A percentile compares a stretch with the other conserved stretches of the same genome.
Evolutionary conservation across 2,797 vertebrate genomes (phyloP).

Genomic region (Falco peregrinus): DNA sequence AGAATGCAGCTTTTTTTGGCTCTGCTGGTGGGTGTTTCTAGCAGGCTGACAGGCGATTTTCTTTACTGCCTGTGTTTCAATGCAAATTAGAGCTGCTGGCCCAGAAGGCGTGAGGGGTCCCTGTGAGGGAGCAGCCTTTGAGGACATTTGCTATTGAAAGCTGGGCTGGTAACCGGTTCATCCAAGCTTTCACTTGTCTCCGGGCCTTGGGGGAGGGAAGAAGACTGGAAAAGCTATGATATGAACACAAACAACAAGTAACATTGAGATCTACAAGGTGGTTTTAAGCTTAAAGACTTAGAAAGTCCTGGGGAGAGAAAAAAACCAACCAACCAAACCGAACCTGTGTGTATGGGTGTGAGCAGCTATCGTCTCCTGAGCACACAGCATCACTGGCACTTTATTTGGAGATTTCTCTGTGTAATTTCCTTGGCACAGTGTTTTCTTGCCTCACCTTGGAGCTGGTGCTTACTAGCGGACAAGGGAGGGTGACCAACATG

Average conservation of each 20-base stretch:
- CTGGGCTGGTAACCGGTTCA: background rate
- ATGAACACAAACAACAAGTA: background rate
- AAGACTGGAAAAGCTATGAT: background rate
- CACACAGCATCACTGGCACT: background rate
- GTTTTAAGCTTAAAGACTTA: background rate
- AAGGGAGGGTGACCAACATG: fast-evolving
- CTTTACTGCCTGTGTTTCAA: background rate
- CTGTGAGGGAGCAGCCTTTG: background rate
- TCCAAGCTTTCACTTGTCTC: background rate
- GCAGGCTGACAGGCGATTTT: background rate
- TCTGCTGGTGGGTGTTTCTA: background rate
- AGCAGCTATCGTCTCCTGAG: background rate
- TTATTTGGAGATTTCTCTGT: background rate
- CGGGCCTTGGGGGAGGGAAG: background rate
- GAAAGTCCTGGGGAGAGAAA: too few species aligned
- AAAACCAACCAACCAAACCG: too few species aligned
- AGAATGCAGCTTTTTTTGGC: fast-evolving
- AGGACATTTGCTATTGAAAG: background rate
- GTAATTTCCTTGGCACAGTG: background rate
- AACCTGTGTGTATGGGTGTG: too few species aligned
- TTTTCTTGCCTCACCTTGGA: fast-evolving
- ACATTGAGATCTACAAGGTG: background rate
- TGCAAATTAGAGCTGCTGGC: background rate
- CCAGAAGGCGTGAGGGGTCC: background rate
- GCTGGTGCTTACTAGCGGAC: fast-evolving